Conservation (phyloP, 2,113 vertebrate genomes). For the Pelodiscus sinensis region DNA sequence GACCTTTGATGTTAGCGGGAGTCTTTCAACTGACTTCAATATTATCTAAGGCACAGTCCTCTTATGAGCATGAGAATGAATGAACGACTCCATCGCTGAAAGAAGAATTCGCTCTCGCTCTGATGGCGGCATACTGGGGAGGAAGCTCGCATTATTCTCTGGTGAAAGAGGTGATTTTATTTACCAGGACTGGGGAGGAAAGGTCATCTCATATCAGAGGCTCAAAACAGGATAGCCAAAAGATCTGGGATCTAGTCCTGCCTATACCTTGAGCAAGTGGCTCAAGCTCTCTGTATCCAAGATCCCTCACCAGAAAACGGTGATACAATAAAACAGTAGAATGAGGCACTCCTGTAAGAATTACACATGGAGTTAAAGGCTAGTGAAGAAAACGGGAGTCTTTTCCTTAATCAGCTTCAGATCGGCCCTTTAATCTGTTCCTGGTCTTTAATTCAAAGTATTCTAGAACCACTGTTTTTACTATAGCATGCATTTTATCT, state of each 20-base stretch:
- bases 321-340: conserved; percentile 46
- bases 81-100: not conserved
- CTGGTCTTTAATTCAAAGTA: not conserved
- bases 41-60: not conserved
- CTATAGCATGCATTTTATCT: not conserved
- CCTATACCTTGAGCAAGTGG: not conserved
- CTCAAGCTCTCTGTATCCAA: not conserved
- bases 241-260: not conserved
- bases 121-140: not conserved
- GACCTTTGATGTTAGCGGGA: rapidly evolving
- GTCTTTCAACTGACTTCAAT: not conserved
- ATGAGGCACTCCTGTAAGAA: conserved; percentile 24
- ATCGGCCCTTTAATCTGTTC: not conserved
- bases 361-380: conserved; percentile 6
- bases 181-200: not conserved
- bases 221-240: too few species aligned
- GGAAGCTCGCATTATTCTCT: not conserved
- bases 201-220: not conserved
- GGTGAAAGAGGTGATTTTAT: not conserved
- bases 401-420: conserved; percentile 10
- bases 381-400: not conserved
- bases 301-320: conserved; percentile 45
- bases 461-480: too few species aligned
- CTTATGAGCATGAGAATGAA: not conserved
- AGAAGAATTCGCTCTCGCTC: not conserved